Evolutionary conservation across 1,140 invertebrate species (phyloP).

Genomic region (Tetramorium parvispinum): DNA sequence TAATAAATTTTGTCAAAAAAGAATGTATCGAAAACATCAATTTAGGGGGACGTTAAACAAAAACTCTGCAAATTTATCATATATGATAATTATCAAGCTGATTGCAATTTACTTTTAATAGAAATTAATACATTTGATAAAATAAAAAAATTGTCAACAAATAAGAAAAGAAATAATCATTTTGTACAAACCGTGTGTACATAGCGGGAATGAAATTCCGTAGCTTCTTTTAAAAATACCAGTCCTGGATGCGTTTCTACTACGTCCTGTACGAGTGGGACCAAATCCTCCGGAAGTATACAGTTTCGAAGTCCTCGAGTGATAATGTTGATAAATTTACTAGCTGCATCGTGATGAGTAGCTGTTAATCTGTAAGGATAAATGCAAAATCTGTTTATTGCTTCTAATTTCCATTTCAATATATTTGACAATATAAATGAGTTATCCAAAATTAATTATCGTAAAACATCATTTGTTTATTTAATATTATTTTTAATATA

Average conservation of each 20-base stretch:
- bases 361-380: constrained; percentile 88
- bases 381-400: constrained; percentile 11
- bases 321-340: constrained; percentile 95
- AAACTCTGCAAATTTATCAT: neutral
- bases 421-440: no score
- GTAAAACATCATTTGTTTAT: no score
- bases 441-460: no score
- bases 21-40: neutral
- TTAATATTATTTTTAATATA: no score
- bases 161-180: constrained; percentile 36
- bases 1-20: neutral
- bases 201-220: constrained; percentile 99
- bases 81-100: neutral
- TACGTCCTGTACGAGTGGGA: constrained; percentile 97
- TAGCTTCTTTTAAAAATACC: constrained; percentile 98
- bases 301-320: constrained; percentile 89
- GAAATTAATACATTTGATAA: neutral
- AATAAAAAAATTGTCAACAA: neutral
- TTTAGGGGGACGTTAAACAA: neutral
- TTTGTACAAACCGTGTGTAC: constrained; percentile 94
- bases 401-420: no score
- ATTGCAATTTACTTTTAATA: neutral
- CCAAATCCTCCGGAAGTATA: constrained; percentile 94
- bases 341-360: constrained; percentile 94
- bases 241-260: constrained; percentile 99